Conservation (phyloP, 1,140 invertebrate species). For the silkworm (Bombyx mori) region DNA sequence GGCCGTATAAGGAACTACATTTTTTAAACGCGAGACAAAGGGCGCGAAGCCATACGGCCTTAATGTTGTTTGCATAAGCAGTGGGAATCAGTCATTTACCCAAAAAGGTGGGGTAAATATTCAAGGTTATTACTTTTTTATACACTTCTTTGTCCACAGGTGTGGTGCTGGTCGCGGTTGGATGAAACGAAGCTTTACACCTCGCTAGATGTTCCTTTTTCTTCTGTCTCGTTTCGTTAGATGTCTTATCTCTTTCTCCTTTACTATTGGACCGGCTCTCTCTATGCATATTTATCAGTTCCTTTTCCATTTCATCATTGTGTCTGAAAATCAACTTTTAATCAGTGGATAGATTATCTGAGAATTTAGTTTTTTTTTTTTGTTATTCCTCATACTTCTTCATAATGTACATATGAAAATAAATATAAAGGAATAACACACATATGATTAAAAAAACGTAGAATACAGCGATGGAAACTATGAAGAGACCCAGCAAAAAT, state of each 20-base stretch:
- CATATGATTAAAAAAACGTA: too few species aligned
- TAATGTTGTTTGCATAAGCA: too few species aligned
- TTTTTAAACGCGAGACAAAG: too few species aligned
- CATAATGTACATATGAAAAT: too few species aligned
- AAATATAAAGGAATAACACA: too few species aligned
- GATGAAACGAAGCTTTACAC: slow-evolving; percentile 41
- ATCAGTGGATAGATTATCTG: not conserved
- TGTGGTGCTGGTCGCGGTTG: slow-evolving; percentile 12
- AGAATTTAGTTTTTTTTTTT: not conserved
- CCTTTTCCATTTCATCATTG: slow-evolving; percentile 83
- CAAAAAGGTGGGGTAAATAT: too few species aligned
- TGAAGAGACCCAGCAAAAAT: too few species aligned
- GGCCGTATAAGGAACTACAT: too few species aligned
- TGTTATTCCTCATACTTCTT: not conserved
- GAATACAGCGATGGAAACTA: too few species aligned
- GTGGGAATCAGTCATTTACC: too few species aligned
- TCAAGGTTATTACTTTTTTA: not conserved
- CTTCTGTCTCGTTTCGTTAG: slow-evolving; percentile 47
- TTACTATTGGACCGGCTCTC: slow-evolving; percentile 72
- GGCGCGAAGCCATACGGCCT: too few species aligned
- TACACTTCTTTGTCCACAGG: slow-evolving; percentile 4
- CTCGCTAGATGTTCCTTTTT: slow-evolving; percentile 49
- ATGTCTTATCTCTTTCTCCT: slow-evolving; percentile 34
- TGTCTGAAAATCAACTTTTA: slow-evolving; percentile 63
- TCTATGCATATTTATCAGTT: slow-evolving; percentile 77